These are phyloP conservation scores for Megalonaias nervosa DNA, from an alignment of 1,140 invertebrate species.

Conservation along the genomic window DNA sequence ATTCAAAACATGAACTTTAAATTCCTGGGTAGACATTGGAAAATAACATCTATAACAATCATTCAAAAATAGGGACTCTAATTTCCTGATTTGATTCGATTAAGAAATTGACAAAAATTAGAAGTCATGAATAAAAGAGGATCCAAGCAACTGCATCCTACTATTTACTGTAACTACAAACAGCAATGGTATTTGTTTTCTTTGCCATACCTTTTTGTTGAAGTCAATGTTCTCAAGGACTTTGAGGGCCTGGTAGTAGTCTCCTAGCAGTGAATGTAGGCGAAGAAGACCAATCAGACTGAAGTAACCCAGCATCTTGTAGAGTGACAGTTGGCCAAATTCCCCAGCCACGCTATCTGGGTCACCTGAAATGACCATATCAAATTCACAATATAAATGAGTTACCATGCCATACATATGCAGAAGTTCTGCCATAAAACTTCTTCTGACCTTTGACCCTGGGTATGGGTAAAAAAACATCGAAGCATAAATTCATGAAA, in stretches of 20 bases:
- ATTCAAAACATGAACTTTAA: no score
- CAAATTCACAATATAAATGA: background rate
- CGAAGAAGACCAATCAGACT: conserved; percentile 95
- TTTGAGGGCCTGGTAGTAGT: conserved; percentile 99
- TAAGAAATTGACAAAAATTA: no score
- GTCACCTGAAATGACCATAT: conserved; percentile 77
- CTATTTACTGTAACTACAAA: no score
- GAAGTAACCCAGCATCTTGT: conserved; percentile 99
- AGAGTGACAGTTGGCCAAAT: conserved; percentile 95
- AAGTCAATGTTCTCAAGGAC: conserved; percentile 97
- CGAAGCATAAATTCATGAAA: no score
- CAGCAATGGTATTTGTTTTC: no score
- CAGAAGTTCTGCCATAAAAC: background rate
- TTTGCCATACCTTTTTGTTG: conserved; percentile 85
- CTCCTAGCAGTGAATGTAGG: conserved; percentile 96
- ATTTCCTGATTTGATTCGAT: no score
- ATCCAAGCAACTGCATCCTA: no score
- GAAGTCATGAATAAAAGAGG: no score
- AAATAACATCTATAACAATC: no score
- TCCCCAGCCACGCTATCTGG: conserved; percentile 97
- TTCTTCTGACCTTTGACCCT: background rate
- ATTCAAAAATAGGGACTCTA: no score
- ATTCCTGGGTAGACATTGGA: no score
- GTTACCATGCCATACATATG: background rate
- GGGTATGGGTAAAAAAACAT: background rate